These are phyloP conservation scores for Palythoa heliodiscus DNA, from an alignment of 92 coral and sea anemone genomes.

Conservation along the genomic window DNA sequence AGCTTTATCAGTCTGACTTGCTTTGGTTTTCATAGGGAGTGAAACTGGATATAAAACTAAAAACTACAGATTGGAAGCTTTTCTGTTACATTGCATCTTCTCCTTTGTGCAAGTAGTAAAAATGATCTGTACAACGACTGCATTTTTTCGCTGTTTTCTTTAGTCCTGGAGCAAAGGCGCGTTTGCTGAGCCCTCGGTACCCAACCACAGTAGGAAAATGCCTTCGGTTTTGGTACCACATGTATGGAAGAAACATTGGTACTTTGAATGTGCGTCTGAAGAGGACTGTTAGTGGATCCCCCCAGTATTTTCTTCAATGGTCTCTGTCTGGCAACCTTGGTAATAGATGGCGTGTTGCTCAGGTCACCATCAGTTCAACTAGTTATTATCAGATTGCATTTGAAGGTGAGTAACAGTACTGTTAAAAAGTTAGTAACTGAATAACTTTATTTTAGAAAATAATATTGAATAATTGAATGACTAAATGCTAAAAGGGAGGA, in stretches of 20 bases:
- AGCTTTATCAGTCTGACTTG: too few relatives aligned
- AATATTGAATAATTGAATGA: too few relatives aligned
- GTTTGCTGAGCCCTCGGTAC: conserved; percentile 77
- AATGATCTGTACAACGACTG: not conserved
- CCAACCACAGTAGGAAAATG: conserved; percentile 77
- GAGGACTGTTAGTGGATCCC: conserved; percentile 64
- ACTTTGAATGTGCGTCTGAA: conserved; percentile 76
- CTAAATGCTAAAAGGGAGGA: too few relatives aligned
- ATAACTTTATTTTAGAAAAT: not conserved
- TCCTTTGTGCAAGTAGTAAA: not conserved
- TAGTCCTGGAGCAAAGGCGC: conserved; percentile 76
- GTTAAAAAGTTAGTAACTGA: not conserved
- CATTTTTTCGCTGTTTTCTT: not conserved
- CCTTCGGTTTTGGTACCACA: conserved; percentile 92
- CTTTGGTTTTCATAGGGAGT: too few relatives aligned
- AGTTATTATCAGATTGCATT: conserved; percentile 67
- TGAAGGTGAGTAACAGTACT: conserved; percentile 52
- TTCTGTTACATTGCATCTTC: too few relatives aligned
- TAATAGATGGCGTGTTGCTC: conserved; percentile 87
- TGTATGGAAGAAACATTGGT: conserved; percentile 83
- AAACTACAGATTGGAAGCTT: too few relatives aligned
- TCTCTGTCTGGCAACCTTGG: conserved; percentile 79
- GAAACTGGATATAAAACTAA: too few relatives aligned
- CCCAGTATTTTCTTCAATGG: conserved; percentile 86
- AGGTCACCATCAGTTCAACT: conserved; percentile 70